Evolutionary conservation across 2,888 invertebrate species (phyloP).

Genomic region (Drosophila prostipennis): DNA sequence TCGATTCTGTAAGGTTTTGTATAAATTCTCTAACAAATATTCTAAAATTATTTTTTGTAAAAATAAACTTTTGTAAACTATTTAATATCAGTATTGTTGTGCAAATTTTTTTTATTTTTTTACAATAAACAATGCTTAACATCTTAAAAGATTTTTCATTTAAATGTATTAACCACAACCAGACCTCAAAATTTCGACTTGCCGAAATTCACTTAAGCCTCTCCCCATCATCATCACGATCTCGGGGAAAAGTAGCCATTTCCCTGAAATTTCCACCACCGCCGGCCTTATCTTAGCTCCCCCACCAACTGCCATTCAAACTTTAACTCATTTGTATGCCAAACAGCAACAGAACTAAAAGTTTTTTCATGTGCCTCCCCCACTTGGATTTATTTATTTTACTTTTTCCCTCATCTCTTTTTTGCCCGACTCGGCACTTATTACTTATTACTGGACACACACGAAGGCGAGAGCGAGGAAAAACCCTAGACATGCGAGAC

Average conservation of each 20-base stretch:
- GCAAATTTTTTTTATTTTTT: no score
- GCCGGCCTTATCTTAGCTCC: neutral
- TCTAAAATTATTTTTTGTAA: no score
- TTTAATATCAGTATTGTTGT: no score
- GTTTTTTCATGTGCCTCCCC: conserved; percentile 65
- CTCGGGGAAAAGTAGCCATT: conserved; percentile 19
- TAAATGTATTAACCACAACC: neutral
- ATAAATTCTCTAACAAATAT: no score
- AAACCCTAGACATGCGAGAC: conserved; percentile 76
- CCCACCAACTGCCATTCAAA: conserved; percentile 35
- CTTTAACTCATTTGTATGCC: conserved; percentile 80
- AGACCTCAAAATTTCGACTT: neutral
- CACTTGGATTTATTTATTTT: conserved; percentile 49
- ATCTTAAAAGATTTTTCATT: no score
- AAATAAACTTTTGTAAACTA: no score
- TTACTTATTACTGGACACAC: conserved; percentile 75
- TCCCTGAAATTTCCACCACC: conserved; percentile 10
- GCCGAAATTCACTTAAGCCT: conserved; percentile 25
- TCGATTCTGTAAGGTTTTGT: no score
- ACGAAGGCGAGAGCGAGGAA: conserved; percentile 12
- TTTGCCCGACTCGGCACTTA: conserved; percentile 68
- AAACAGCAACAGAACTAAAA: conserved; percentile 73
- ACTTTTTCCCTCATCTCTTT: conserved; percentile 34
- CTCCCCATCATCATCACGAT: conserved; percentile 14
- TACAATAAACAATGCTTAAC: no score